Evolutionary conservation across 2,113 vertebrate species (phyloP), one percentile per base, ranked within the genome.

Genomic region (Phaethornis superciliosus): DNA sequence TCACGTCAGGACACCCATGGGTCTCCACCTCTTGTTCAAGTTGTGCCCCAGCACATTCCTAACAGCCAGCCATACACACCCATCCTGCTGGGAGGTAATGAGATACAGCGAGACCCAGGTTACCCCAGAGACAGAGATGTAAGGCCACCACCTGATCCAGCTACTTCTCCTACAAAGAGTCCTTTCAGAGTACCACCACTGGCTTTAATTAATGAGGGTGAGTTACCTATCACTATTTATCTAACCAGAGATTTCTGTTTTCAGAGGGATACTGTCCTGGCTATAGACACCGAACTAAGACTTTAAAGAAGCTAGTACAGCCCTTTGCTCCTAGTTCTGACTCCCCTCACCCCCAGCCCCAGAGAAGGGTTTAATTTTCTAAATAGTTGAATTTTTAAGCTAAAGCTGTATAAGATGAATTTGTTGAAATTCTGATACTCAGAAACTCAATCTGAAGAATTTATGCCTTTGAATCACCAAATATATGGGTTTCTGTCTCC

Each of bases 21-120:
- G 3, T 98, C 98, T 24, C 99, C 99, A 4, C 99, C 99, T 4
- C 98, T 99, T 7, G 99, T 99, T 40, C 99, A 99, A 95, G 99
- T 99, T 9, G 99, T 99, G 44, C 99, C 99, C 0, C 98, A 99
- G 90, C 98, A 98, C 77, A 98, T 99, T 37, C 99, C 99, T 4
- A 97, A 97, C 71, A 98, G 98, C 85, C 98, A 98, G 49, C 98
- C 98, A 22, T 98, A 99, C 71, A 98, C 97, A 1, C 98, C 98
- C 0, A 81, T 97, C 23, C 94, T 98, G 23, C 94, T 97, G 55
- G 98, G 94, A 10, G 97, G 98, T 60, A 99, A 99, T 9, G 99
- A 99, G 97, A 99, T 99, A 67, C 99, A 99, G 96, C 97, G 99
- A 63, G 99, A 99, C 62, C 97, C 98, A 0, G 98, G 98, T 10